Base-by-base conservation (phyloP, 2,797 vertebrate genomes). In the Sphenopsis melanotis region DNA sequence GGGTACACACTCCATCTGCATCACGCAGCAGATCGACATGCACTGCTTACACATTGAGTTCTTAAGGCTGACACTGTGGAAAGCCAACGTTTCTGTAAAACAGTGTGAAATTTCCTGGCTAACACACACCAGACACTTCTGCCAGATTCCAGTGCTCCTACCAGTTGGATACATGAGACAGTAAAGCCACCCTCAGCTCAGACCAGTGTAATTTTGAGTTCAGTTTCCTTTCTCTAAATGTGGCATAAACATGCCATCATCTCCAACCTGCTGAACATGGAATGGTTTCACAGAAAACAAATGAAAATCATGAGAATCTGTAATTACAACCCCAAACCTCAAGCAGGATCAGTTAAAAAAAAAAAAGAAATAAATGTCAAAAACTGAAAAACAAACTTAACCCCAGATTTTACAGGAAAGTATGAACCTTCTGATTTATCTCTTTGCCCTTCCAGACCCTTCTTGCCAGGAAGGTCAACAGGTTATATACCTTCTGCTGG, bases 401-500 rank as follows among this genome's bases (percentile, higher is more conserved):
- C 49, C 27, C 15, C 24, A 30, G 61, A 83, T 60, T 89, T 26
- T 47, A 75, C 69, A 89, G 78, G 69, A 94, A 92, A 92, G 76
- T 66, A 91, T 4, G 6, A 83, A 61, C 50, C 11, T 71, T 81
- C 72, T 65, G 15, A 92, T 83, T 80, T 92, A 64, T 89, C 87
- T 92, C 81, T 85, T 68, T 83, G 71, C 79, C 89, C 91, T 95
- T 87, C 82, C 82, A 95, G 76, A 83, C 79, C 87, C 63, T 83
- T 95, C 85, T 91, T 2, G 1, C 47, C 91, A 96, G 94, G 95
- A 97, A 96, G 91, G 92, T 95, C 94, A 96, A 37, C 89, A 94
- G 92, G 92, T 95, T 95, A 89, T 97, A 94, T 89, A 96, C 84
- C 91, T 97, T 95, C 94, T 96, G 93, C 47, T 87, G 92, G 79